Evolutionary conservation across 2,113 vertebrate species (phyloP), one percentile per base, ranked within the genome.

Genomic region (Pachypanchax playfairii): DNA sequence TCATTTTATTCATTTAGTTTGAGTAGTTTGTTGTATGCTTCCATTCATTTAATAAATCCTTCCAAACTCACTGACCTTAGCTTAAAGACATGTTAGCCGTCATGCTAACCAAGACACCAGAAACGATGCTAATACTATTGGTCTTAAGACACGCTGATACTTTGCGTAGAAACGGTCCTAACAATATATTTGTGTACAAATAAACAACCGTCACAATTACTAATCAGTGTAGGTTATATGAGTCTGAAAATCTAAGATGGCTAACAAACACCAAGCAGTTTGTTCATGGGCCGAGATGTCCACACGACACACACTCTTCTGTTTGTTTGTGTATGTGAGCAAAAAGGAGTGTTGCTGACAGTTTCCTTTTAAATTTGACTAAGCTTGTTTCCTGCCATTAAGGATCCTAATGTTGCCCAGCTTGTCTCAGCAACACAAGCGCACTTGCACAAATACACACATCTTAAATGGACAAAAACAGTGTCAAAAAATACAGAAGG

Each of bases 381-480:
- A 6, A 29, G 56, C 36, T 72, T 46, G 64, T 52, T 85, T 88
- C 83, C 85, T 87, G 79, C 72, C 79, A 73, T 81, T 83, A 68
- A 68, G 50, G 42, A 68, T 77, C 41, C 38, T 38, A 57, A 33
- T 70, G 65, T 59, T 65, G 39, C 58, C 52, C 21, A 21, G 48
- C 49, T 65, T 82, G 68, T 52, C 62, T 70, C 41, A 54, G 61
- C 42, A 47, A 44, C 28, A 39, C 14, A 65, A 35, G 43, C 26
- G 59, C 62, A 67, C 21, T 48, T 36, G 51, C 49, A 46, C 31
- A 57, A 18, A 42, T 20, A 41, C 13, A 21, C 29, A 64, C 8
- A 31, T 56, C 28, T 29, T 7, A 5, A 29, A 29, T 29, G 28
- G 4, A 29, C 11, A 11, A 55, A 44, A 56, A 41, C 29, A 69